Evolutionary conservation across 2,888 invertebrate species (phyloP), one percentile per base, ranked within the genome.

Genomic region (Scaptomyza tumidula): DNA sequence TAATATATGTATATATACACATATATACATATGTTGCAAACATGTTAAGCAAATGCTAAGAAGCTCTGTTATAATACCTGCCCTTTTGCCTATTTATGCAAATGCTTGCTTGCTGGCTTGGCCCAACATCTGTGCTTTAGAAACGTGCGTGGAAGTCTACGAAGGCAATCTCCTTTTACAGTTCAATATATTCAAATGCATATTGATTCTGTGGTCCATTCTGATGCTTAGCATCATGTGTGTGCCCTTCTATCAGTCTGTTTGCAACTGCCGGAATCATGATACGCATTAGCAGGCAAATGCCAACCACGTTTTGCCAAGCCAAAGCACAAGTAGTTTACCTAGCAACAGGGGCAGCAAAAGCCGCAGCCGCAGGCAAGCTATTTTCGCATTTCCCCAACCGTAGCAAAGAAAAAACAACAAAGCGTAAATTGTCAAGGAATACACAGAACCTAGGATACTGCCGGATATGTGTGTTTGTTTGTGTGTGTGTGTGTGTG

Each of bases 201-300:
- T 89, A 89, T 89, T 89, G 83, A 89, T 83, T 85, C 86, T 78
- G 86, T 66, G 82, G 85, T 80, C 86, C 76, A 68, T 70, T 31
- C 43, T 33, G 33, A 19, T 49, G 59, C 24, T 33, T 13, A 27
- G 6, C 52, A 50, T 52, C 39, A 35, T 55, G 31, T 31, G 41
- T 59, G 35, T 37, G 35, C 27, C 61, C 35, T 39, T 56, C 55
- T 56, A 54, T 39, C 44, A 35, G 61, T 57, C 53, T 79, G 81
- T 68, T 82, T 74, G 85, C 83, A 76, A 85, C 88, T 85, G 83
- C 65, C 66, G 52, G 88, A 64, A 70, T 79, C 88, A 86, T 71
- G 88, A 89, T 79, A 79, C 80, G 82, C 88, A 89, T 85, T 89
- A 62, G 58, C 64, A 84, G 74, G 71, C 75, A 78, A 78, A 72